A percentile compares a stretch with the other conserved stretches of the same genome.
phyloP scores from a whole-genome alignment of 2,797 vertebrate genomes.

The Gymnodraco acuticeps region DNA sequence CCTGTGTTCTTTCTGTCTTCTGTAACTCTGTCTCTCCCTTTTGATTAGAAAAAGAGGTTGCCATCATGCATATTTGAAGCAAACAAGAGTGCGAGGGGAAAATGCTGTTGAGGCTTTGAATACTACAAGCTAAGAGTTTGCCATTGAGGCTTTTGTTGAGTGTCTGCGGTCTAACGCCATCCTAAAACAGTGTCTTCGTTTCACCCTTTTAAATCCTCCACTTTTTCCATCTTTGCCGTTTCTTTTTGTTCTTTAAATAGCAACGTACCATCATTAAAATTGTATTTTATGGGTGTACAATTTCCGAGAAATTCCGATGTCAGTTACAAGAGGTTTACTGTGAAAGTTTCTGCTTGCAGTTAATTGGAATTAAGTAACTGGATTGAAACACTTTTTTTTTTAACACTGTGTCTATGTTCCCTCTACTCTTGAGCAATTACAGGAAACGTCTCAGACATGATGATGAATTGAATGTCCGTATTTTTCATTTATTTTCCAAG shows the following conservation, averaged over 20 bases:
- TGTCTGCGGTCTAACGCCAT: neutral
- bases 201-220: neutral
- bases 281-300: neutral
- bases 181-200: neutral
- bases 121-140: slow-evolving; percentile 27
- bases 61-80: slow-evolving; percentile 61
- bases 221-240: neutral
- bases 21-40: slow-evolving; percentile 10
- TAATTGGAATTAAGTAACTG: neutral
- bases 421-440: neutral
- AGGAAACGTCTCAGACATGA: neutral
- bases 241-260: neutral
- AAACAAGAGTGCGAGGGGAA: slow-evolving; percentile 15
- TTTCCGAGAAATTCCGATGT: neutral
- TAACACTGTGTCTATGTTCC: neutral
- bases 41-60: slow-evolving; percentile 57
- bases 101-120: slow-evolving; percentile 34
- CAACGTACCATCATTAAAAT: neutral
- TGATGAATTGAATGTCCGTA: neutral
- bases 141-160: slow-evolving; percentile 10
- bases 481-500: neutral
- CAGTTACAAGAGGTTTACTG: neutral
- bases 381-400: neutral
- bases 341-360: neutral
- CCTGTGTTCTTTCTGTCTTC: slow-evolving; percentile 37